phyloP scores from a whole-genome alignment of 2,113 vertebrate genomes.

The Heterochromis multidens region DNA sequence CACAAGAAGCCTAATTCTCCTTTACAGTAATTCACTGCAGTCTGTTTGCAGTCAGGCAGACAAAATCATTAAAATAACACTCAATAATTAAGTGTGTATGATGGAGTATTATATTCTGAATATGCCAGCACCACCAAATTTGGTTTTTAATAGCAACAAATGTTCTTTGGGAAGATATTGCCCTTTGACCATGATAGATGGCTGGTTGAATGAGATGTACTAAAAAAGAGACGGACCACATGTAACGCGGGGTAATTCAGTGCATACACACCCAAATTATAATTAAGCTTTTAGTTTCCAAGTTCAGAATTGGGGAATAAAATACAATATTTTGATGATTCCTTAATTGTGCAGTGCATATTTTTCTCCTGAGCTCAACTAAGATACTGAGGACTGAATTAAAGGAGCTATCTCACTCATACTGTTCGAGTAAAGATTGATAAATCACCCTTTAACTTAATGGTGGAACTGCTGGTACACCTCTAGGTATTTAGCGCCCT shows the following conservation, averaged over 20 bases:
- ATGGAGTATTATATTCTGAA: background rate
- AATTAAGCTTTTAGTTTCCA: background rate
- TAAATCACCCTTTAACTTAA: background rate
- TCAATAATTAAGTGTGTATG: too few species aligned
- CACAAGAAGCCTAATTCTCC: too few species aligned
- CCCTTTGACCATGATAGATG: too few species aligned
- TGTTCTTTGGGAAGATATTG: too few species aligned
- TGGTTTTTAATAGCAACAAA: too few species aligned
- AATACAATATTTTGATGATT: background rate
- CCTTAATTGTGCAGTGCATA: background rate
- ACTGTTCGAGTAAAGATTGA: background rate
- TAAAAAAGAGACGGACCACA: background rate
- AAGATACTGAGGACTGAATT: background rate
- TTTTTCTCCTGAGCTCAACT: background rate
- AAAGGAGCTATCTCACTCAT: too few species aligned
- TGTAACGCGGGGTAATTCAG: background rate
- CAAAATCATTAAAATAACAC: too few species aligned
- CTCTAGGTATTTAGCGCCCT: constrained; percentile 43
- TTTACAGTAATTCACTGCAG: too few species aligned
- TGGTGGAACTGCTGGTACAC: background rate
- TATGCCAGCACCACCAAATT: too few species aligned
- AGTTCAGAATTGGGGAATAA: background rate
- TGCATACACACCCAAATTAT: background rate
- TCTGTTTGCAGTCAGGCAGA: too few species aligned
- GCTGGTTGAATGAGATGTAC: background rate